phyloP scores from a whole-genome alignment of 1,140 invertebrate genomes.

The Uloborus diversus region DNA sequence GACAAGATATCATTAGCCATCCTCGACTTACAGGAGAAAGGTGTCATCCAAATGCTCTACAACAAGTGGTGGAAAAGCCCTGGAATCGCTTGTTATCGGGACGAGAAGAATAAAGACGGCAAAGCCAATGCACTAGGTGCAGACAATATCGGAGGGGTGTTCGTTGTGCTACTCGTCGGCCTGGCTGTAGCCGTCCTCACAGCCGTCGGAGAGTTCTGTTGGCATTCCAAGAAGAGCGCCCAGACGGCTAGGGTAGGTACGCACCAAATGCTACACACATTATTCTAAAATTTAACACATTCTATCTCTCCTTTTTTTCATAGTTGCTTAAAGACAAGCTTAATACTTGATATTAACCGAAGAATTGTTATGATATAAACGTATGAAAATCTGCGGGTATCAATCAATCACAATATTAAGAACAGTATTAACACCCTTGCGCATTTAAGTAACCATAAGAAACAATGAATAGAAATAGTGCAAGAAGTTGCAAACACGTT shows the following conservation, averaged over 20 bases:
- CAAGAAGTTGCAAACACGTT: too few species aligned
- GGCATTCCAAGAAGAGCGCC: constrained; percentile 63
- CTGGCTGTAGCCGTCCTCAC: constrained; percentile 88
- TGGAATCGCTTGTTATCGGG: constrained; percentile 87
- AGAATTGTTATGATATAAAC: too few species aligned
- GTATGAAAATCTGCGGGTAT: too few species aligned
- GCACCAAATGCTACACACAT: too few species aligned
- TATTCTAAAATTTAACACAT: too few species aligned
- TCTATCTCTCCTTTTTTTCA: too few species aligned
- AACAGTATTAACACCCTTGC: too few species aligned
- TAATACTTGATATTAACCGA: too few species aligned
- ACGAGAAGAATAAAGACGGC: constrained; percentile 89
- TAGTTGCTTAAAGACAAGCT: too few species aligned
- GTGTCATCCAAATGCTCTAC: constrained; percentile 91
- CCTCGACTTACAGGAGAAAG: constrained; percentile 93
- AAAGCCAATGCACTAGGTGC: constrained; percentile 92
- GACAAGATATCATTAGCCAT: constrained; percentile 96
- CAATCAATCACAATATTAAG: too few species aligned
- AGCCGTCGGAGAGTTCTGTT: constrained; percentile 94
- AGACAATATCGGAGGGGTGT: constrained; percentile 95
- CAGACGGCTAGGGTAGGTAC: constrained; percentile 55
- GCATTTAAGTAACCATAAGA: too few species aligned
- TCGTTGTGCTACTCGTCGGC: constrained; percentile 94
- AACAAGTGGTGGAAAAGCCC: constrained; percentile 99
- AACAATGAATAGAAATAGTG: too few species aligned